These are phyloP conservation scores for Caretta caretta DNA, from an alignment of 2,113 vertebrate species.

Conservation along the genomic window DNA sequence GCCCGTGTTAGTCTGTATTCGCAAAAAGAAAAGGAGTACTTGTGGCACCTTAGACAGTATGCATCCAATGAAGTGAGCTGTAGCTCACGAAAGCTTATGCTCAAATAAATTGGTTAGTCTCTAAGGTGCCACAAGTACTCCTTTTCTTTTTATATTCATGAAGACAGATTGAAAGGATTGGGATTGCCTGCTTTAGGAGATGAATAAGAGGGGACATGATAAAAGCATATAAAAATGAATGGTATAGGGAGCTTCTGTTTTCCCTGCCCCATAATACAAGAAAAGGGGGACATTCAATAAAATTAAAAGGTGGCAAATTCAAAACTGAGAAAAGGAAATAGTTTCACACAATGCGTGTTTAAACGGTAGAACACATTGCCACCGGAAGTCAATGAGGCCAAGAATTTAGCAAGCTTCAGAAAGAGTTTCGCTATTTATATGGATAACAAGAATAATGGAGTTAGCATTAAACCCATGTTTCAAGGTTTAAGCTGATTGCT, in stretches of 20 bases:
- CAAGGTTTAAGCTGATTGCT: background rate
- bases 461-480: background rate
- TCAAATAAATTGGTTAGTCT: too few relatives aligned
- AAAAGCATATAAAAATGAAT: too few relatives aligned
- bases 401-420: background rate
- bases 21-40: too few relatives aligned
- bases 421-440: rapidly evolving
- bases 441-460: background rate
- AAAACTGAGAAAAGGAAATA: background rate
- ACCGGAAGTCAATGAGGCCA: background rate
- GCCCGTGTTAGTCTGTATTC: too few relatives aligned
- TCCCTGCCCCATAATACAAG: background rate
- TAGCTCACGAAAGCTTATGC: too few relatives aligned
- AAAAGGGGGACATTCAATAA: background rate
- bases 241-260: background rate
- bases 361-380: background rate
- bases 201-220: background rate
- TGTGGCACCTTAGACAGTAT: too few relatives aligned
- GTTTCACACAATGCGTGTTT: background rate
- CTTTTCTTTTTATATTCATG: too few relatives aligned
- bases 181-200: background rate
- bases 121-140: too few relatives aligned
- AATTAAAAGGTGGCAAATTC: background rate
- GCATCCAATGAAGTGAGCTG: too few relatives aligned
- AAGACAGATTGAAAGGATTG: background rate